Percentiles rank a stretch among this genome's conserved stretches.
These are phyloP conservation scores for Aphelenchoides fujianensis DNA, from an alignment of 1,140 invertebrate species.

Conservation along the genomic window DNA sequence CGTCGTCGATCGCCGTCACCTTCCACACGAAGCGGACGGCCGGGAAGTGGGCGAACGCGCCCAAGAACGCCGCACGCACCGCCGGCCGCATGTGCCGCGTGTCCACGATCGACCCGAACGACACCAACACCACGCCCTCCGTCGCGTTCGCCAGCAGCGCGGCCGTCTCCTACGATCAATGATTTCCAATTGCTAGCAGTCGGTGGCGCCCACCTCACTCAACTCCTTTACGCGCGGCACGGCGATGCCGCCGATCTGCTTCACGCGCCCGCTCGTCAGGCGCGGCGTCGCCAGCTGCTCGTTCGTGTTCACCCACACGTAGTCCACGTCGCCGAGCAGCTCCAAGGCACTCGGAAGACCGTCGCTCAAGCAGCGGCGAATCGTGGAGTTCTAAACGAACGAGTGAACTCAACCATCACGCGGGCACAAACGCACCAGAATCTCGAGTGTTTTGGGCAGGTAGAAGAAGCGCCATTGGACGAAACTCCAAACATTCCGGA, in stretches of 20 bases:
- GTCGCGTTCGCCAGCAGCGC: conserved; percentile 6
- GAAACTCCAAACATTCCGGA: not conserved
- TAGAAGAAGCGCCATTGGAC: not conserved
- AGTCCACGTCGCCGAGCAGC: not conserved
- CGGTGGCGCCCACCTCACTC: conserved; percentile 2
- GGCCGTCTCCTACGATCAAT: conserved; percentile 18
- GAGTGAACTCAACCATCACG: not conserved
- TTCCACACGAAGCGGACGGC: conserved; percentile 26
- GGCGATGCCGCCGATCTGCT: conserved; percentile 7
- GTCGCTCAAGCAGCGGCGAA: not conserved
- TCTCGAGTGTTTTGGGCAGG: not conserved
- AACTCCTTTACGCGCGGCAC: not conserved
- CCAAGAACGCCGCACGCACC: conserved; percentile 23
- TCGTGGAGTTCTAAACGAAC: not conserved
- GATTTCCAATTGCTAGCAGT: not conserved
- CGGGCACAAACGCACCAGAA: not conserved
- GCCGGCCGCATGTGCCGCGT: conserved; percentile 4
- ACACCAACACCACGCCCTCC: conserved; percentile 21
- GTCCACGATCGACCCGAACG: conserved; percentile 24
- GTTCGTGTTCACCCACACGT: conserved; percentile 11
- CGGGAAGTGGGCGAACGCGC: conserved; percentile 14
- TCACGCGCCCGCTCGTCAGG: not conserved
- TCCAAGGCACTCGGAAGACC: not conserved
- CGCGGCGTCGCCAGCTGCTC: not conserved
- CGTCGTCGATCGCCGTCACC: conserved; percentile 9